Evolutionary conservation across 2,113 vertebrate species (phyloP).

Genomic region (Hydropotes inermis): DNA sequence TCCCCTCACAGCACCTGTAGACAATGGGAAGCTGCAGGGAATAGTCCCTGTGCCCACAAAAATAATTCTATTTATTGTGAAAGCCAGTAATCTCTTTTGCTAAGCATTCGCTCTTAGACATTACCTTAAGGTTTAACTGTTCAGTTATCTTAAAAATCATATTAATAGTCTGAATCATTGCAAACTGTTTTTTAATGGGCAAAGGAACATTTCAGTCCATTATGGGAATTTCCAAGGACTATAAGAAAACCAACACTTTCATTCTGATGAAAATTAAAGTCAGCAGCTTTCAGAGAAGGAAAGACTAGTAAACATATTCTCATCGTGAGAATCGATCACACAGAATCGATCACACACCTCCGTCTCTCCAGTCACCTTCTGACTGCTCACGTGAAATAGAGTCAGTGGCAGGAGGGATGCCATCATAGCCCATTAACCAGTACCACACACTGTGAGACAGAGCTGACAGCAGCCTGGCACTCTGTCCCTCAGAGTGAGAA

Average conservation of each 20-base stretch:
- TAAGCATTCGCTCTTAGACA: neutral
- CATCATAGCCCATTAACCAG: neutral
- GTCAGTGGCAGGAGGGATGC: neutral
- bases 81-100: neutral
- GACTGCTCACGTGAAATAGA: neutral
- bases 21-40: neutral
- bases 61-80: neutral
- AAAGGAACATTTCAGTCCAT: neutral
- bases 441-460: neutral
- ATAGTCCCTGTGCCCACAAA: neutral
- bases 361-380: neutral
- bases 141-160: neutral
- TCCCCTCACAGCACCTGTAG: neutral
- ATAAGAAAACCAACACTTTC: slow-evolving; percentile 17
- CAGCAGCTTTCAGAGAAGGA: neutral
- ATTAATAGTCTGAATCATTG: neutral
- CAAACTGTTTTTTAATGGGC: neutral
- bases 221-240: slow-evolving; percentile 15
- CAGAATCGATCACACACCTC: neutral
- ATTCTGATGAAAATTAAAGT: slow-evolving; percentile 13
- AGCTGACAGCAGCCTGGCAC: neutral
- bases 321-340: neutral
- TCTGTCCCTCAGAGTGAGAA: neutral
- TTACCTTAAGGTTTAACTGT: neutral
- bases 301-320: neutral